Percentiles rank a stretch among this genome's conserved stretches.
Evolutionary conservation across 2,797 vertebrate species (phyloP).

Genomic region (Simalia tracyae): DNA sequence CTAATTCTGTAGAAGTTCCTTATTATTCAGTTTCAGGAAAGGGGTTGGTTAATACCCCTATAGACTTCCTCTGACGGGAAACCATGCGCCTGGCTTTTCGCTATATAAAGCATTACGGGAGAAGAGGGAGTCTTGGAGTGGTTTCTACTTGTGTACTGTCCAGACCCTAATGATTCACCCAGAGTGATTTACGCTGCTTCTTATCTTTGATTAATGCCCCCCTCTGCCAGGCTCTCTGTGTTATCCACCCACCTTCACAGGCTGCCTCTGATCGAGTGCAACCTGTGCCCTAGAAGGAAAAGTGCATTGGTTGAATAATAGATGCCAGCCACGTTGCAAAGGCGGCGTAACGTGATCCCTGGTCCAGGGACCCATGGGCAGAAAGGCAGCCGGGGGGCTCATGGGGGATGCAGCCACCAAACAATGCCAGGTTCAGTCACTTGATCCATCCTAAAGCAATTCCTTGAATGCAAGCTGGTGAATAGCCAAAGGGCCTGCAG

Average conservation of each 20-base stretch:
- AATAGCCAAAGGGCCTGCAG: conserved; percentile 36
- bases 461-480: conserved; percentile 66
- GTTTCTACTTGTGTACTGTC: conserved; percentile 47
- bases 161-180: neutral
- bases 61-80: conserved; percentile 52
- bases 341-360: conserved; percentile 63
- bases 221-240: neutral
- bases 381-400: conserved; percentile 38
- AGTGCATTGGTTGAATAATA: conserved; percentile 62
- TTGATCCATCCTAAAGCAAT: conserved; percentile 54
- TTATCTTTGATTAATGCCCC: neutral
- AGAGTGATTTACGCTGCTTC: conserved; percentile 28
- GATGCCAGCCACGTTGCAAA: conserved; percentile 63
- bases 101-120: conserved; percentile 59
- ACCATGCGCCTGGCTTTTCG: neutral
- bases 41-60: neutral
- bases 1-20: neutral
- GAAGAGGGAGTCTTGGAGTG: conserved; percentile 34
- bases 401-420: conserved; percentile 48
- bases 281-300: conserved; percentile 38
- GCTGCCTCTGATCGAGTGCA: neutral
- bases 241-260: neutral
- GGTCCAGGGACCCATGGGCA: conserved; percentile 44
- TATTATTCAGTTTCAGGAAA: conserved; percentile 1
- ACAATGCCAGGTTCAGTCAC: conserved; percentile 60